Conservation (phyloP, 2,797 vertebrate species). For the Mormyrus proboscirostris region DNA sequence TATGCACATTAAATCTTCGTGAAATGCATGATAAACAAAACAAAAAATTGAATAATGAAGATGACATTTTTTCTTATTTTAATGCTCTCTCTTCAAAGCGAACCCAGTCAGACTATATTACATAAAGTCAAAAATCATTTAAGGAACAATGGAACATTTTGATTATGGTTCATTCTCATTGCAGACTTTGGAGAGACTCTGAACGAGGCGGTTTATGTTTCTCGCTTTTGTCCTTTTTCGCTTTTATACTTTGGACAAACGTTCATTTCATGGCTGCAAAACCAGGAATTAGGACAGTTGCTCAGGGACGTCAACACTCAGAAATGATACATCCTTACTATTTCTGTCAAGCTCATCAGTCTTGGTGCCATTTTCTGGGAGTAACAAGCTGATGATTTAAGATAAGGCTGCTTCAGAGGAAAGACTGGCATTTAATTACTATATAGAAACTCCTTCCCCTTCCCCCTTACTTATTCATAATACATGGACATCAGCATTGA, state of each 20-base stretch:
- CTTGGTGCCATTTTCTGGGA: background rate
- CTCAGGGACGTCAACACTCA: background rate
- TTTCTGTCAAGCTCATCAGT: background rate
- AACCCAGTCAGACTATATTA: background rate
- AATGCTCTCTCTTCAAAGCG: background rate
- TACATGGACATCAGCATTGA: slow-evolving; percentile 4
- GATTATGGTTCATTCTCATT: background rate
- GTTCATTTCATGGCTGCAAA: background rate
- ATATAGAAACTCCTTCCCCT: background rate
- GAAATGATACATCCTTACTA: background rate
- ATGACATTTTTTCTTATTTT: background rate
- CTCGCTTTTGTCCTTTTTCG: background rate
- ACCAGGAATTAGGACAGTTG: background rate
- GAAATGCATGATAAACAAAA: background rate
- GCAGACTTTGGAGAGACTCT: background rate
- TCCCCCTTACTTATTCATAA: slow-evolving; percentile 7
- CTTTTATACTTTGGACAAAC: background rate
- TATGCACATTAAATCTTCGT: background rate
- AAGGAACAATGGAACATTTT: background rate
- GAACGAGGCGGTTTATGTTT: background rate
- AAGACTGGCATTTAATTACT: background rate
- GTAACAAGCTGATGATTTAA: slow-evolving; percentile 6
- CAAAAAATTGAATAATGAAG: background rate
- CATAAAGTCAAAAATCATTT: background rate
- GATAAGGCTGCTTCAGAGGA: background rate